A percentile compares a stretch with the other conserved stretches of the same genome.
These are phyloP conservation scores for Drosophila pachea DNA, from an alignment of 1,140 invertebrate species.

Conservation along the genomic window DNA sequence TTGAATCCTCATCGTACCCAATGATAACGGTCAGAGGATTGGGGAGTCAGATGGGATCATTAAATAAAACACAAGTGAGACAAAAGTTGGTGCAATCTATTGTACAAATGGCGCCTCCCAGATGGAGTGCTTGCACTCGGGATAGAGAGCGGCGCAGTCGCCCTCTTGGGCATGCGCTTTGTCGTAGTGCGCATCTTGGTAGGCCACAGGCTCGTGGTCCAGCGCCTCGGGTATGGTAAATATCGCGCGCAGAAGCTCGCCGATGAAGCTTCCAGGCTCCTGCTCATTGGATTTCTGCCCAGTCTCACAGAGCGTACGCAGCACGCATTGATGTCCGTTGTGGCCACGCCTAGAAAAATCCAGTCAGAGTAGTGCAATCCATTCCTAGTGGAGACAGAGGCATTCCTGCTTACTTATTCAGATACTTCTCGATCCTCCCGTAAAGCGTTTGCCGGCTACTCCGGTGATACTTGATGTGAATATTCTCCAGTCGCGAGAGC, in stretches of 20 bases:
- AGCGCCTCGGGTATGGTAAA: constrained; percentile 73
- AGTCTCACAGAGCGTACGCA: constrained; percentile 87
- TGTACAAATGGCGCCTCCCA: constrained; percentile 71
- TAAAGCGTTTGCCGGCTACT: constrained; percentile 81
- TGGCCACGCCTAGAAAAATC: constrained; percentile 62
- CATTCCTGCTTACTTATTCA: constrained; percentile 80
- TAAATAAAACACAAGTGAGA: constrained; percentile 41
- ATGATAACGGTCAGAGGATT: too few species aligned
- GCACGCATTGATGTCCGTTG: constrained; percentile 84
- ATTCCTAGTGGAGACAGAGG: too few species aligned
- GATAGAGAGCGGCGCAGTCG: constrained; percentile 65
- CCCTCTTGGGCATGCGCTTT: constrained; percentile 59
- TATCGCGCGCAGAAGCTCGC: constrained; percentile 69
- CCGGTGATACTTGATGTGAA: constrained; percentile 81
- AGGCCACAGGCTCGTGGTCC: constrained; percentile 53
- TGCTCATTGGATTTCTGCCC: constrained; percentile 83
- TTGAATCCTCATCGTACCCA: too few species aligned
- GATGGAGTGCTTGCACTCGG: constrained; percentile 68
- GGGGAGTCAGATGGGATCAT: constrained; percentile 38
- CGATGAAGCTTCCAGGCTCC: constrained; percentile 73
- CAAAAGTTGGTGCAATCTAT: constrained; percentile 35
- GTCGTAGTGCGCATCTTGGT: constrained; percentile 62
- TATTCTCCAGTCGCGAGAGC: constrained; percentile 72
- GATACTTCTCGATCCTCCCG: constrained; percentile 81
- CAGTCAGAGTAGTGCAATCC: too few species aligned